Evolutionary conservation across 2,113 vertebrate genomes (phyloP).

Genomic region (Salminus brasiliensis): DNA sequence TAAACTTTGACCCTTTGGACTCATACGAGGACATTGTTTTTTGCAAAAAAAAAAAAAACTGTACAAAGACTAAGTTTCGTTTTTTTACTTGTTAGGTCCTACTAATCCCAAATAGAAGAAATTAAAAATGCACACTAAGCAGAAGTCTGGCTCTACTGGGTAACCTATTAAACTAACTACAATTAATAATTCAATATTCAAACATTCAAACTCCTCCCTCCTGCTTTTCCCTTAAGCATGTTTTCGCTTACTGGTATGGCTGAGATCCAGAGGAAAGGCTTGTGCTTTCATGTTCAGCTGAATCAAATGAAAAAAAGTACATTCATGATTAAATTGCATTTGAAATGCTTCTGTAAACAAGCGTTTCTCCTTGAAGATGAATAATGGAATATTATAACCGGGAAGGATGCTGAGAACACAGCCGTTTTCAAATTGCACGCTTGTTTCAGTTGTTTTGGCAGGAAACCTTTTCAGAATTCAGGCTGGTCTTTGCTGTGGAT

Average conservation of each 20-base stretch:
- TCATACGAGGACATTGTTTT: too few relatives aligned
- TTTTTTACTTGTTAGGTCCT: too few relatives aligned
- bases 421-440: not conserved
- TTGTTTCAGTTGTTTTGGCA: not conserved
- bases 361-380: constrained; percentile 12
- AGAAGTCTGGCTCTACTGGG: too few relatives aligned
- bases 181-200: too few relatives aligned
- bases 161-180: too few relatives aligned
- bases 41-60: too few relatives aligned
- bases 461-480: not conserved
- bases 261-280: not conserved
- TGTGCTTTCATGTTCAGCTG: not conserved
- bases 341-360: not conserved
- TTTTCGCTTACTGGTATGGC: not conserved
- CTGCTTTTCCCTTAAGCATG: not conserved
- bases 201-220: not conserved
- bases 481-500: not conserved
- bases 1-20: too few relatives aligned
- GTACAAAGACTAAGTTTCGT: too few relatives aligned
- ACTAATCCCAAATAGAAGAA: too few relatives aligned
- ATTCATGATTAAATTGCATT: constrained; percentile 15
- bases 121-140: too few relatives aligned
- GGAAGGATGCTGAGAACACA: not conserved
- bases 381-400: constrained; percentile 6
- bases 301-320: not conserved